These are phyloP conservation scores for Boulengeromyrus knoepffleri DNA, from an alignment of 2,113 vertebrate species.

Conservation along the genomic window DNA sequence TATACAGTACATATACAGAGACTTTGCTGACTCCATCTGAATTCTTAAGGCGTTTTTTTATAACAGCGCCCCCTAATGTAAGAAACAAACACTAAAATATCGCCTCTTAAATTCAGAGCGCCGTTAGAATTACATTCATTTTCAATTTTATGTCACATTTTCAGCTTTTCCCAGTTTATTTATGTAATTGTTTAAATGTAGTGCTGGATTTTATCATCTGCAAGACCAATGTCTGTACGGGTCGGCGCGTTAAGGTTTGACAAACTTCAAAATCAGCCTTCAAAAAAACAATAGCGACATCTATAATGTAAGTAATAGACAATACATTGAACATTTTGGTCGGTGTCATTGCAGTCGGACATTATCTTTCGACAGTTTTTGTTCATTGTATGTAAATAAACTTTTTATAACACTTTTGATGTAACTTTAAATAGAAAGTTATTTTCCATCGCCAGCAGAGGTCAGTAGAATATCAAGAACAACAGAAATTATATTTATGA, in stretches of 20 bases:
- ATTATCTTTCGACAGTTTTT: neutral
- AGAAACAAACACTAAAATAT: neutral
- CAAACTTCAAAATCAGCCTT: neutral
- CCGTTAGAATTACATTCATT: neutral
- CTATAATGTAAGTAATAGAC: neutral
- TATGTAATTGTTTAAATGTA: neutral
- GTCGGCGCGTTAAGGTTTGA: neutral
- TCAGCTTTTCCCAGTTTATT: neutral
- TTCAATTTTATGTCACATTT: neutral
- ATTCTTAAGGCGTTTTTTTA: neutral
- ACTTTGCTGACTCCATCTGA: neutral
- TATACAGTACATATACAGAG: too few species aligned
- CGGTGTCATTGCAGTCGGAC: neutral
- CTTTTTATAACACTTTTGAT: neutral
- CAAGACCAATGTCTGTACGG: neutral
- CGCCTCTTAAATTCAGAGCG: neutral
- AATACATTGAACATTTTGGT: neutral
- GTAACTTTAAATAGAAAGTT: neutral
- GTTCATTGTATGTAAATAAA: neutral
- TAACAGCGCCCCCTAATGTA: neutral
- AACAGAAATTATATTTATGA: neutral
- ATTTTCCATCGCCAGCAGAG: neutral
- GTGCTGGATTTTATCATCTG: neutral
- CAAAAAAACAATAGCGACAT: neutral
- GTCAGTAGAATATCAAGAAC: slow-evolving; percentile 1